phyloP scores from a whole-genome alignment of 2,113 vertebrate genomes.

The Paralichthys olivaceus region DNA sequence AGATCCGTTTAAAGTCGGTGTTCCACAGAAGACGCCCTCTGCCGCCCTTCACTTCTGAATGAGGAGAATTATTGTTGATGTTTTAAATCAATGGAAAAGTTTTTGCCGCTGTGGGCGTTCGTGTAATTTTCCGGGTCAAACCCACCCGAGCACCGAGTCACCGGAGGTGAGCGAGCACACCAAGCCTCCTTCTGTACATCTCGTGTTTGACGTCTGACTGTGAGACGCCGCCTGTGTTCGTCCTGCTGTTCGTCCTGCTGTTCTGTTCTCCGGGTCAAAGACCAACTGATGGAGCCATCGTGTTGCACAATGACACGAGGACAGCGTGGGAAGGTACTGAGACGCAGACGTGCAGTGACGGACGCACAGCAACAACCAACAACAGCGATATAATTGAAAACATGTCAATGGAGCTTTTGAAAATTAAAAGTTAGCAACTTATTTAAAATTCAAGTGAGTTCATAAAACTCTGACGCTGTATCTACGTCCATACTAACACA shows the following conservation, averaged over 20 bases:
- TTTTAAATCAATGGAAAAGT: background rate
- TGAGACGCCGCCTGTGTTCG: too few relatives aligned
- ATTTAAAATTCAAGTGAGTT: too few relatives aligned
- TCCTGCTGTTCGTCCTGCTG: slow-evolving; percentile 12
- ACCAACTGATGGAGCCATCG: slow-evolving; percentile 32
- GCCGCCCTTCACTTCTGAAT: background rate
- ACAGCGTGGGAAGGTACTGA: background rate
- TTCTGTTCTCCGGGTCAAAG: slow-evolving; percentile 45
- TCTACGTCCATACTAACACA: too few relatives aligned
- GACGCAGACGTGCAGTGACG: background rate
- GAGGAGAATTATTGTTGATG: background rate
- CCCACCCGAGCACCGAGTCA: background rate
- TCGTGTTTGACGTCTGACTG: slow-evolving; percentile 20
- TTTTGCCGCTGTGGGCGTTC: background rate
- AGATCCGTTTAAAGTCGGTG: background rate
- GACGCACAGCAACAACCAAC: too few relatives aligned
- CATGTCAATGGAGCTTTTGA: too few relatives aligned
- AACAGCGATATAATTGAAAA: too few relatives aligned
- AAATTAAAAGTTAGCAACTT: too few relatives aligned
- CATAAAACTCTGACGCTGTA: too few relatives aligned
- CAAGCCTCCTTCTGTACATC: background rate
- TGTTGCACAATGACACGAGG: too few relatives aligned
- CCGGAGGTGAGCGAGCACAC: slow-evolving; percentile 15
- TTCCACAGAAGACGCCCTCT: background rate
- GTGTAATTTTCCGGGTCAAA: slow-evolving; percentile 7